A percentile compares a stretch with the other conserved stretches of the same genome.
Evolutionary conservation across 2,888 invertebrate species (phyloP).

Genomic region (Cistogaster globosa): DNA sequence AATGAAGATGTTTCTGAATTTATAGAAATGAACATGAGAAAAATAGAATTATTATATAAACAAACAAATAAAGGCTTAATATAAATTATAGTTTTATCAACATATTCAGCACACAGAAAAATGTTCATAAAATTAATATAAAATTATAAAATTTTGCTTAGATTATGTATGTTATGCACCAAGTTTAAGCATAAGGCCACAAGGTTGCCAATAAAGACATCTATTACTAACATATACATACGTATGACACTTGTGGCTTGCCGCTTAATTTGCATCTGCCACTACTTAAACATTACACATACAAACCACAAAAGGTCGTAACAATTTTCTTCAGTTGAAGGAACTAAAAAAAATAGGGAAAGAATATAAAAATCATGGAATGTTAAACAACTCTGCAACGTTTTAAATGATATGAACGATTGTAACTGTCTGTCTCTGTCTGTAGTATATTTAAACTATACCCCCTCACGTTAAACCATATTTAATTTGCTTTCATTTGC

Average conservation of each 20-base stretch:
- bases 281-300: slow-evolving; percentile 62
- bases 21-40: too few relatives aligned
- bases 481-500: slow-evolving; percentile 80
- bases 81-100: too few relatives aligned
- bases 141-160: too few relatives aligned
- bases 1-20: too few relatives aligned
- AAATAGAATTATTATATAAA: too few relatives aligned
- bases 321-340: slow-evolving; percentile 29
- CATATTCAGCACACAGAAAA: too few relatives aligned
- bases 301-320: slow-evolving; percentile 47
- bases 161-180: too few relatives aligned
- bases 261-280: slow-evolving; percentile 68
- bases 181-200: too few relatives aligned
- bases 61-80: too few relatives aligned
- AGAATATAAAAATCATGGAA: slow-evolving; percentile 11
- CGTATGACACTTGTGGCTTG: slow-evolving; percentile 67
- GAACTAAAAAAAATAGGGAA: not conserved
- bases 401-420: slow-evolving; percentile 19
- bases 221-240: slow-evolving; percentile 24
- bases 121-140: too few relatives aligned
- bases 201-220: too few relatives aligned
- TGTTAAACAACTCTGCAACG: slow-evolving; percentile 35
- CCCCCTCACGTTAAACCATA: slow-evolving; percentile 71
- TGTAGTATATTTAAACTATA: slow-evolving; percentile 23
- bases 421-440: slow-evolving; percentile 4